Evolutionary conservation across 1,140 invertebrate genomes (phyloP).

Genomic region (Hormaphis cornu): DNA sequence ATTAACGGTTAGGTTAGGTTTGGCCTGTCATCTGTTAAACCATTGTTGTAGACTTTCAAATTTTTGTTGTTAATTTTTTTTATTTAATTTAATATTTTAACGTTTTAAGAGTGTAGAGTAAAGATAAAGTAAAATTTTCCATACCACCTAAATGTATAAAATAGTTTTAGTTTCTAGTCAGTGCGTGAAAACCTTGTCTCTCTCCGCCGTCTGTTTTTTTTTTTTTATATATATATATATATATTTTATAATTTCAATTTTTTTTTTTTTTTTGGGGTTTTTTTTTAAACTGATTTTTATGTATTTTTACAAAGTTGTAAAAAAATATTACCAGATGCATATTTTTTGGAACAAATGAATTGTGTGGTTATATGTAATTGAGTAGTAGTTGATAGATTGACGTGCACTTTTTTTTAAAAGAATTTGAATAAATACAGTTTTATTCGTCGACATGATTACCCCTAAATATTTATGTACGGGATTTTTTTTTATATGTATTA

Average conservation of each 20-base stretch:
- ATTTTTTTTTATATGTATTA: neutral
- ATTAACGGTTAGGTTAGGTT: no score
- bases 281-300: neutral
- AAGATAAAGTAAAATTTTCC: neutral
- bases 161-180: constrained; percentile 29
- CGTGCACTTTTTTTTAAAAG: neutral
- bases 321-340: neutral
- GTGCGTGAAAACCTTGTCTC: neutral
- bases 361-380: neutral
- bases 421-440: neutral
- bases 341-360: neutral
- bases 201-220: constrained; percentile 13
- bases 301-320: neutral
- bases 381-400: no score
- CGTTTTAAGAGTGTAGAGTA: neutral
- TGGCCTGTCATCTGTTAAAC: neutral
- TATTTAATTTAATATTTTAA: constrained; percentile 18
- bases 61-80: constrained; percentile 22
- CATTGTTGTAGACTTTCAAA: neutral
- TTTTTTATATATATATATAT: constrained; percentile 46
- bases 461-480: neutral
- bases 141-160: constrained; percentile 20
- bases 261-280: constrained; percentile 44
- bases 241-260: constrained; percentile 41
- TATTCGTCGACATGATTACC: neutral